Evolutionary conservation across 1,140 invertebrate species (phyloP), one percentile per base, ranked within the genome.

Genomic region (Heliconius melpomene): DNA sequence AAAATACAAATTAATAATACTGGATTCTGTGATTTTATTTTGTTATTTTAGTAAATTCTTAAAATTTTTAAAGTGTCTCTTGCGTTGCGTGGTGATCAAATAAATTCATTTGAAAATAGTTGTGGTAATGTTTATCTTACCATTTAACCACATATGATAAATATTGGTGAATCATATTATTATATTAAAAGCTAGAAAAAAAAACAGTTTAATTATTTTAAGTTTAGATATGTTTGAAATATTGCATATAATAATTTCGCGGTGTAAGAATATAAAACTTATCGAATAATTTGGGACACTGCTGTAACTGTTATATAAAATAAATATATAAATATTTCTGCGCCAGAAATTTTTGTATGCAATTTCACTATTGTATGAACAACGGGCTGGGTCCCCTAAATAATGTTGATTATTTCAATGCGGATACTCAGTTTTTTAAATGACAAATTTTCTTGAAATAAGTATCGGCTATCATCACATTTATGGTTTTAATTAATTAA

Each of bases 321-420:
- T 20, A 57, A 23, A 36, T 20, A 74, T 8, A 46, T 18, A 77
- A 32, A 52, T 29, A 32, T 36, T 73, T 32, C 40, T 71, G 57
- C 60, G 26, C n/a, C 38, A 11, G n/a, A 54, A 29, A 66, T 38
- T 50, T 74, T 72, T 72, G 23, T 72, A 32, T 36, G 26, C 9
- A 72, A 72, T 32, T 72, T 38, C 20, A n/a, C 7, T 26, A 72
- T 72, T 38, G 36, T 40, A 72, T 26, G 32, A 70, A 79, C 23
- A 13, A 52, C 26, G 81, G 81, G 77, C 81, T 82, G 81, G 78
- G 75, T 74, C 81, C 77, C 78, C n/a, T 70, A 66, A 70, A 77
- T 77, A 77, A 77, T 26, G 26, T 60, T 50, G 18, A 71, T 77
- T 77, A 77, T 77, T 77, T 77, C 23, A 77, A 77, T 50, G 75